phyloP scores from a whole-genome alignment of 2,888 invertebrate species.

The Copidosoma aretas region DNA sequence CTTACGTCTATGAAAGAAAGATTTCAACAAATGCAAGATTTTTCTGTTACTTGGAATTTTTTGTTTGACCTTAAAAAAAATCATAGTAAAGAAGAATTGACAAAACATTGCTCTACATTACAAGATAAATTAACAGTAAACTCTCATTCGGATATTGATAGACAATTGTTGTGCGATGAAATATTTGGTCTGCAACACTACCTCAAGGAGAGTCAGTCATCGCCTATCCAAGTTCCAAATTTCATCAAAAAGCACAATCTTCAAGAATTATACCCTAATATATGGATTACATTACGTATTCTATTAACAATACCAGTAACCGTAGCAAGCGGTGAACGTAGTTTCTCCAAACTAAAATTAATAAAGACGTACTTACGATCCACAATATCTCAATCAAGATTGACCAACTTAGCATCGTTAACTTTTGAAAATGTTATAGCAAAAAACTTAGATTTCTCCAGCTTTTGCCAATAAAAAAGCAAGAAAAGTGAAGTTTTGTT shows the following conservation, averaged over 20 bases:
- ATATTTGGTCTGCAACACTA: slow-evolving; percentile 16
- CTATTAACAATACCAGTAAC: slow-evolving; percentile 42
- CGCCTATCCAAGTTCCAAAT: slow-evolving; percentile 24
- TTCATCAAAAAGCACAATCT: slow-evolving; percentile 23
- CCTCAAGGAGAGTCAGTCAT: slow-evolving; percentile 18
- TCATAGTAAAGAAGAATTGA: slow-evolving; percentile 31
- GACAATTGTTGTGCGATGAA: slow-evolving; percentile 26
- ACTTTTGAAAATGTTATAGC: no score
- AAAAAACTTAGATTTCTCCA: no score
- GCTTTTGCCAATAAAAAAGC: no score
- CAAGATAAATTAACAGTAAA: no score
- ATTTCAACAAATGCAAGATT: slow-evolving; percentile 39
- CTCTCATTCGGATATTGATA: slow-evolving; percentile 38
- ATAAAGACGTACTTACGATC: slow-evolving; percentile 42
- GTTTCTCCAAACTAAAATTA: slow-evolving; percentile 43
- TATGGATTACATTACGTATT: slow-evolving; percentile 35
- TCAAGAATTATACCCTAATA: slow-evolving; percentile 25
- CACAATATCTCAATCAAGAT: slow-evolving; percentile 29
- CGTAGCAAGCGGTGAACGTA: slow-evolving; percentile 42
- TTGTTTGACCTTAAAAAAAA: slow-evolving; percentile 36
- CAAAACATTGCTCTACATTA: slow-evolving; percentile 7
- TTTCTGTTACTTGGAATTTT: slow-evolving; percentile 38
- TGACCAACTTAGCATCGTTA: no score
- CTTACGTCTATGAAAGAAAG: slow-evolving; percentile 41
- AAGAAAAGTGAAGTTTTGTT: no score